A percentile compares a stretch with the other conserved stretches of the same genome.
Conservation (phyloP, 2,797 vertebrate genomes). For the Adrianichthys oophorus region DNA sequence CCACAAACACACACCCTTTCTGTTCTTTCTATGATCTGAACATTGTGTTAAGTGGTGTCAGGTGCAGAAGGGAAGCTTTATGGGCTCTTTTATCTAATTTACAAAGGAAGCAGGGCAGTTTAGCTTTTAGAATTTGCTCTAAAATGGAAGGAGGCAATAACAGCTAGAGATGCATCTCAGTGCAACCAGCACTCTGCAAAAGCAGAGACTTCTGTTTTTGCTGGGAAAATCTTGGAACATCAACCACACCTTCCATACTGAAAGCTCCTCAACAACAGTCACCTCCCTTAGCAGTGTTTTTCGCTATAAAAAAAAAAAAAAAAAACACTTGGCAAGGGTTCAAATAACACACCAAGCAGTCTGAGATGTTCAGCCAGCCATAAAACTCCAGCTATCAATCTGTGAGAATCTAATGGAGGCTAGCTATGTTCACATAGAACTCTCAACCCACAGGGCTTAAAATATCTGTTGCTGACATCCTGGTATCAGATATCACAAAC, state of each 20-base stretch:
- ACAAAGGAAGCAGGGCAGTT: constrained; percentile 50
- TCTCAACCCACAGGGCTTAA: neutral
- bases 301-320: neutral
- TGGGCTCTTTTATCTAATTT: constrained; percentile 51
- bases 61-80: constrained; percentile 44
- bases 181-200: neutral
- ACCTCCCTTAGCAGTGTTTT: too few relatives aligned
- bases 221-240: too few relatives aligned
- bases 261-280: too few relatives aligned
- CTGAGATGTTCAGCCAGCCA: neutral
- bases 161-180: too few relatives aligned
- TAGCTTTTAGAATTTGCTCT: constrained; percentile 50
- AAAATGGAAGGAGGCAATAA: constrained; percentile 28
- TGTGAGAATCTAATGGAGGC: neutral
- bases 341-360: neutral
- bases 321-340: neutral
- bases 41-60: constrained; percentile 30
- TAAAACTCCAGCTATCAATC: neutral
- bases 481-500: neutral
- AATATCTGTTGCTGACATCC: neutral
- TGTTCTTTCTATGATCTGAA: constrained; percentile 21
- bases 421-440: neutral
- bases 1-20: neutral
- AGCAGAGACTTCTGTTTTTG: neutral
- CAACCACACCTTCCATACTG: too few relatives aligned